phyloP scores from a whole-genome alignment of 2,888 invertebrate genomes.

The Drosophila borealis region DNA sequence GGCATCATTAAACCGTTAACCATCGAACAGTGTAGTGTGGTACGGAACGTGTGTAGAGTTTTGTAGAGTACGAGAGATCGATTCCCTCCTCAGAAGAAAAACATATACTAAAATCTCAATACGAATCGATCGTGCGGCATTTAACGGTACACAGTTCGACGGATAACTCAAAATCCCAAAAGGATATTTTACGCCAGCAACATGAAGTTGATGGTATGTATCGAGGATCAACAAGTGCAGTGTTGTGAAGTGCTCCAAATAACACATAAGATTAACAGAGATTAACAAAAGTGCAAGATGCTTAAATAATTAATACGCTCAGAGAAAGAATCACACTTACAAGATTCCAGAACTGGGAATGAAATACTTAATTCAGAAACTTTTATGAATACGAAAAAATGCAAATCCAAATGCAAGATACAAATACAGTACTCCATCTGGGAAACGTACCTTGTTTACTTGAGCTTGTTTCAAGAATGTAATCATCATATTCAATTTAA shows the following conservation, averaged over 20 bases:
- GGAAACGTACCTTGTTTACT: no score
- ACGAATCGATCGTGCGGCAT: slow-evolving; percentile 39
- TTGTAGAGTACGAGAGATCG: slow-evolving; percentile 38
- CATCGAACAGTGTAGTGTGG: slow-evolving; percentile 71
- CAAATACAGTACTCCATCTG: no score
- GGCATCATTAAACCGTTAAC: slow-evolving; percentile 85
- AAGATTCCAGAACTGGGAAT: not conserved
- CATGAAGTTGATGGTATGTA: slow-evolving; percentile 84
- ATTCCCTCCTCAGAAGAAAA: slow-evolving; percentile 33
- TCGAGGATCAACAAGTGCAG: slow-evolving; percentile 34
- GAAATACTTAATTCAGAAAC: not conserved
- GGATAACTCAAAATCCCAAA: slow-evolving; percentile 42
- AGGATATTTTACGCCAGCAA: slow-evolving; percentile 64
- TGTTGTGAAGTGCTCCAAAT: slow-evolving; percentile 31
- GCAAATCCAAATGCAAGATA: no score
- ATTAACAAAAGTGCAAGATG: not conserved
- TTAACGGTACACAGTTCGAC: slow-evolving; percentile 53
- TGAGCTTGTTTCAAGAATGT: no score
- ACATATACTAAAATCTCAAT: not conserved
- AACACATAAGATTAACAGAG: not conserved
- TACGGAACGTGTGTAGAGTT: slow-evolving; percentile 64
- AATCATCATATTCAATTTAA: no score
- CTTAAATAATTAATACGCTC: no score
- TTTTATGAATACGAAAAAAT: not conserved
- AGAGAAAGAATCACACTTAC: no score